A percentile compares a stretch with the other conserved stretches of the same genome.
Evolutionary conservation across 1,140 invertebrate species (phyloP).

Genomic region (Ips typographus): DNA sequence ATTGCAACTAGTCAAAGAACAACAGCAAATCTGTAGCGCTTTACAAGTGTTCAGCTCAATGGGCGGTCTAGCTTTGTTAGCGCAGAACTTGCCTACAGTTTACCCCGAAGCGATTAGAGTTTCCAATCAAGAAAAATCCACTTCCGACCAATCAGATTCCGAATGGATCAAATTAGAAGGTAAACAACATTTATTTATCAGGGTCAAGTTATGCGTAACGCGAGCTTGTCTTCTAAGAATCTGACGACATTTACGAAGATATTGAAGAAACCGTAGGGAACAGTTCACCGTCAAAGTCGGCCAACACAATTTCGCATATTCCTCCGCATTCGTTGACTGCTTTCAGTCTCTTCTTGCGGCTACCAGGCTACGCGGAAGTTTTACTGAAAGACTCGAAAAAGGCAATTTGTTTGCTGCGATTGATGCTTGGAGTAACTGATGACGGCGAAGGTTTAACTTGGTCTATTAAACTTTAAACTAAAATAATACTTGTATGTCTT

Average conservation of each 20-base stretch:
- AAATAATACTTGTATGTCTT: too few relatives aligned
- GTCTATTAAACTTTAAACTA: too few relatives aligned
- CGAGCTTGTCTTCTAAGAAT: constrained; percentile 32
- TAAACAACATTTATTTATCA: constrained; percentile 29
- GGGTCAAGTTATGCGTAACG: neutral
- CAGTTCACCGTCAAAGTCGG: constrained; percentile 50
- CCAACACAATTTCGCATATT: constrained; percentile 57
- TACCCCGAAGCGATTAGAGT: constrained; percentile 73
- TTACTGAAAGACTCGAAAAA: constrained; percentile 79
- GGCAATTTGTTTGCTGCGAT: constrained; percentile 79
- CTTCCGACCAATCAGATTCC: constrained; percentile 56
- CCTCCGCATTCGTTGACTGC: constrained; percentile 88
- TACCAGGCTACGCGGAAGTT: constrained; percentile 88
- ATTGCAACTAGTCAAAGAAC: constrained; percentile 20
- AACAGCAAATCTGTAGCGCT: constrained; percentile 61
- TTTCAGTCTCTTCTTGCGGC: constrained; percentile 82
- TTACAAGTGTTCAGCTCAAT: constrained; percentile 81
- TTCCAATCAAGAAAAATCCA: constrained; percentile 56
- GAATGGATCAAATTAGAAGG: constrained; percentile 73
- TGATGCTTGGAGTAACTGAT: constrained; percentile 86
- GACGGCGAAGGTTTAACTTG: constrained; percentile 73
- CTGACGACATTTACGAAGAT: constrained; percentile 73
- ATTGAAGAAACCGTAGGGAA: constrained; percentile 54
- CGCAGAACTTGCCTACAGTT: constrained; percentile 80
- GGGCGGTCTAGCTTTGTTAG: constrained; percentile 84